Conservation (phyloP, 2,888 invertebrate genomes). For the Rhagonycha fulva region DNA sequence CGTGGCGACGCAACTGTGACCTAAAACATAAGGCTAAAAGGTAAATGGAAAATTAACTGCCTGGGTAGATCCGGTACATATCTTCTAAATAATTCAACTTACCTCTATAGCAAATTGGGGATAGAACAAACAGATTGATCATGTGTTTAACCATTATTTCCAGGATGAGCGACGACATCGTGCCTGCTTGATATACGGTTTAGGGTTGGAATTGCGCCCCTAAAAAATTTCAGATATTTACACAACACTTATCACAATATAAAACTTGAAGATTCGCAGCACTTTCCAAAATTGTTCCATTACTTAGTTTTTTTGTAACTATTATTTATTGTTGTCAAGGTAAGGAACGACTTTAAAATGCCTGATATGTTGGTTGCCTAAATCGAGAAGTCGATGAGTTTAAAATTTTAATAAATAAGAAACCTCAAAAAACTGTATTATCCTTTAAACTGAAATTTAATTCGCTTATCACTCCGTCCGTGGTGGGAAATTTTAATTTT, state of each 20-base stretch:
- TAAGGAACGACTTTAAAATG: neutral
- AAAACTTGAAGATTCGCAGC: neutral
- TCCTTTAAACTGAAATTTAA: neutral
- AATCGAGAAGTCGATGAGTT: neutral
- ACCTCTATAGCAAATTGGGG: constrained; percentile 24
- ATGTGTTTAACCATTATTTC: constrained; percentile 27
- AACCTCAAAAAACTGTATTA: neutral
- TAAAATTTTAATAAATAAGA: neutral
- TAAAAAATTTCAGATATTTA: constrained; percentile 12
- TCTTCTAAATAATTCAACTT: constrained; percentile 26
- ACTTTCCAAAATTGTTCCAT: neutral
- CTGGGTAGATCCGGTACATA: constrained; percentile 18
- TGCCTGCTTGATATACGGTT: constrained; percentile 16
- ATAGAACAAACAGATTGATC: constrained; percentile 22
- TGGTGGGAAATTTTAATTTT: neutral
- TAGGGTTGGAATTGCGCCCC: constrained; percentile 16
- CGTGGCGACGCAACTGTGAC: constrained; percentile 27
- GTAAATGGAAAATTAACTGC: constrained; percentile 32
- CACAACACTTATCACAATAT: constrained; percentile 5
- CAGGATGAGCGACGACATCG: constrained; percentile 25
- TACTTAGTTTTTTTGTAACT: neutral
- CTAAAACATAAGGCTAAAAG: constrained; percentile 29
- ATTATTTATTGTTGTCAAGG: neutral
- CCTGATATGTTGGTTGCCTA: neutral
- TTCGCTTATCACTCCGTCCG: neutral